phyloP scores from a whole-genome alignment of 2,888 invertebrate genomes.

The Steinernema scapterisci region DNA sequence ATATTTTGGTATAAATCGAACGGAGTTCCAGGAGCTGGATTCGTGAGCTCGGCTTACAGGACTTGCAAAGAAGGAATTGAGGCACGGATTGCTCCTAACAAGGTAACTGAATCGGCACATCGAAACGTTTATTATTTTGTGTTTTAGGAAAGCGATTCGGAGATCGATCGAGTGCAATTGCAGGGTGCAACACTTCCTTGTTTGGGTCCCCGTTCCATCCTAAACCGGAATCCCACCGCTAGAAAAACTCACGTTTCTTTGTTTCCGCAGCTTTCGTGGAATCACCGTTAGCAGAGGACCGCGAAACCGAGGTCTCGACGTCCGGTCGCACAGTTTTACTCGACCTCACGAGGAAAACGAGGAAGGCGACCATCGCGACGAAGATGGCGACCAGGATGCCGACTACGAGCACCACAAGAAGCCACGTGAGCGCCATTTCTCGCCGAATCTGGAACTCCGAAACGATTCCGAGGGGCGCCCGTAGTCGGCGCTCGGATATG shows the following conservation, averaged over 20 bases:
- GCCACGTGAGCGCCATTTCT: constrained; percentile 12
- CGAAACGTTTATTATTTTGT: too few relatives aligned
- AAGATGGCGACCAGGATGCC: constrained; percentile 11
- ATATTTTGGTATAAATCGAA: not conserved
- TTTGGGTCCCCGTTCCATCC: too few relatives aligned
- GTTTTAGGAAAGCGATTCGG: too few relatives aligned
- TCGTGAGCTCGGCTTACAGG: too few relatives aligned
- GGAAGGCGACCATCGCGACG: constrained; percentile 7
- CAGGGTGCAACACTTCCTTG: too few relatives aligned
- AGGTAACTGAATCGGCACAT: too few relatives aligned
- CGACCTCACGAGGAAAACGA: constrained; percentile 12
- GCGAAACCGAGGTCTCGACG: not conserved
- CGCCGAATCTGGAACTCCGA: not conserved
- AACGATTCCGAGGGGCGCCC: not conserved
- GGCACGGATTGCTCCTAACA: too few relatives aligned
- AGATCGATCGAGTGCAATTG: too few relatives aligned
- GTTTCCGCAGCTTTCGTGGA: not conserved
- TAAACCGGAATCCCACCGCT: too few relatives aligned
- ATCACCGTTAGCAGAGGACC: not conserved
- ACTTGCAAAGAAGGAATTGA: too few relatives aligned
- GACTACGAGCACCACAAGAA: constrained; percentile 19
- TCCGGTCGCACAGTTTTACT: not conserved
- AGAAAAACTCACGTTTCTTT: not conserved
- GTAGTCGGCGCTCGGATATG: constrained; percentile 5
- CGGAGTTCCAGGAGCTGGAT: too few relatives aligned